phyloP scores from a whole-genome alignment of 1,140 invertebrate species.

The Rhynchophorus ferrugineus region DNA sequence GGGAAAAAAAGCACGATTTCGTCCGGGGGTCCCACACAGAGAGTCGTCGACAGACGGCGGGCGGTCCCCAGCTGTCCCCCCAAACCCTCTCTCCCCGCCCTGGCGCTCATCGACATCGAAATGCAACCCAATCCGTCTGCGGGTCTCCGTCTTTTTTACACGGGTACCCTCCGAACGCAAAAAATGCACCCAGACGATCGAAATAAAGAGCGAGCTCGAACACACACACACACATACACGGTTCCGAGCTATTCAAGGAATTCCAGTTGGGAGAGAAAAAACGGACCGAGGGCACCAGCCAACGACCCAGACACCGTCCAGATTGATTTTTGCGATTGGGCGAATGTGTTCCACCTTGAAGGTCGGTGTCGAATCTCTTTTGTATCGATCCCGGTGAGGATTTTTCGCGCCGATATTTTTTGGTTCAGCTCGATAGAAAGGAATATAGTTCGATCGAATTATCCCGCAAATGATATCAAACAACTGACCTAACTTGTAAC shows the following conservation, averaged over 20 bases:
- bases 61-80: constrained; percentile 8
- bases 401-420: too few relatives aligned
- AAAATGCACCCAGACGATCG: constrained; percentile 13
- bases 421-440: too few relatives aligned
- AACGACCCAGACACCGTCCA: constrained; percentile 15
- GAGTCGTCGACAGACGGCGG: too few relatives aligned
- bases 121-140: constrained; percentile 14
- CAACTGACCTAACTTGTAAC: too few relatives aligned
- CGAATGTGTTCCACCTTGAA: too few relatives aligned
- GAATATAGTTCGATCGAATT: too few relatives aligned
- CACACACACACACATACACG: background rate
- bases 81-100: too few relatives aligned
- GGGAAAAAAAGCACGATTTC: constrained; percentile 18
- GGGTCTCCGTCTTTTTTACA: constrained; percentile 13
- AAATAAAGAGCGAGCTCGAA: constrained; percentile 8
- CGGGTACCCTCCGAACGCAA: constrained; percentile 6
- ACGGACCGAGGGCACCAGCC: constrained; percentile 3
- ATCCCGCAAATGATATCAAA: too few relatives aligned
- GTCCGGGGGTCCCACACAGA: constrained; percentile 14
- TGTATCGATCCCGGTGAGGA: too few relatives aligned
- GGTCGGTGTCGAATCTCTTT: too few relatives aligned
- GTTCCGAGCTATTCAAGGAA: constrained; percentile 15
- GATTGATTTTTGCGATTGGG: too few relatives aligned
- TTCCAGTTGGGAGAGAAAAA: constrained; percentile 14
- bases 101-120: too few relatives aligned